phyloP scores from a whole-genome alignment of 1,140 invertebrate species.

The Coenobita brevimanus region DNA sequence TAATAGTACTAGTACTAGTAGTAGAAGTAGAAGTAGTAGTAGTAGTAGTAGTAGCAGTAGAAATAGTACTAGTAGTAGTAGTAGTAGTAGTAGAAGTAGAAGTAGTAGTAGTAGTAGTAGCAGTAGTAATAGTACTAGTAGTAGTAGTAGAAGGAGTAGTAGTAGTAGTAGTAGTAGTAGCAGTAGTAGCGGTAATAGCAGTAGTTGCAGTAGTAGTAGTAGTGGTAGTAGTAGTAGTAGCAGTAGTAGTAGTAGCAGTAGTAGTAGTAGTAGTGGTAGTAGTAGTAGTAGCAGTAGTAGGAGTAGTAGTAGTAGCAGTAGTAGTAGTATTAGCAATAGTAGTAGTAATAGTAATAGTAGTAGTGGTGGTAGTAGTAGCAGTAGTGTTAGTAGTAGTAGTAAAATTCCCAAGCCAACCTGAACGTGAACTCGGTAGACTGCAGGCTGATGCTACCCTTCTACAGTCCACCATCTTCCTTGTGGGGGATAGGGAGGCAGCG shows the following conservation, averaged over 20 bases:
- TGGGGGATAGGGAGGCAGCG: too few species aligned
- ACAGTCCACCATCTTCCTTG: too few species aligned
- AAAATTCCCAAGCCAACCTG: too few species aligned
- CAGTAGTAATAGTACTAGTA: constrained; percentile 4
- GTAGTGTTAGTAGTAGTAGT: too few species aligned
- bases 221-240: constrained; percentile 1
- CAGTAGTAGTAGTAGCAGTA: constrained; percentile 16
- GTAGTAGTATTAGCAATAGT: too few species aligned
- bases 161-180: neutral
- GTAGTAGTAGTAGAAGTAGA: constrained; percentile 6
- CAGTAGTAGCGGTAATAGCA: neutral
- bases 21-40: neutral
- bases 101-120: constrained; percentile 11
- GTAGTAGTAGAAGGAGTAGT: too few species aligned
- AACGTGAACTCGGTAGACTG: too few species aligned
- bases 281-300: too few species aligned
- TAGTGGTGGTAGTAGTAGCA: neutral
- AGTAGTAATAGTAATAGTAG: neutral
- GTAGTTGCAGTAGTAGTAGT: neutral
- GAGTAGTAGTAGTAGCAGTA: too few species aligned
- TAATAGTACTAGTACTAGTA: neutral
- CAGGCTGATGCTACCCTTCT: too few species aligned
- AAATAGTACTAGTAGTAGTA: constrained; percentile 20
- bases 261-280: constrained; percentile 18
- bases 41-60: too few species aligned